Base-by-base conservation (phyloP, 2,888 invertebrate species). In the Cephus pygmeus region DNA sequence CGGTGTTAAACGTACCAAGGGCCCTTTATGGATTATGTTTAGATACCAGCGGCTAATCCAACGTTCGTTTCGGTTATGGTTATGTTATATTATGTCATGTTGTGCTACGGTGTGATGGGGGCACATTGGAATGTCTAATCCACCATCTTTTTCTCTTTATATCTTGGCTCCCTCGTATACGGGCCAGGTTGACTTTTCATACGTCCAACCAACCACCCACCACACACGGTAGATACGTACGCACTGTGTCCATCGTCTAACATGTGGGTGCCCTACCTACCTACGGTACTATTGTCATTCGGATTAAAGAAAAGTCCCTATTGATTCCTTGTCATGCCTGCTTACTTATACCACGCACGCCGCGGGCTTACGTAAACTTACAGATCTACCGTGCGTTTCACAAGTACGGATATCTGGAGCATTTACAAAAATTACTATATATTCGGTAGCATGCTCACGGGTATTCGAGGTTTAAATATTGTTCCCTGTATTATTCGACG, bases 301-400 rank as follows among this genome's bases (percentile, higher is more conserved):
- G 78, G 78, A 78, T 78, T 78, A 78, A 35, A 78, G 78, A 71
- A 75, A 75, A 78, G 69, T 75, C 75, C 69, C 78, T 78, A 78
- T 78, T 78, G 78, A 78, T 78, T 78, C 75, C 78, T 71, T 69
- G 4, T 56, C 68, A 31, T 56, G 75, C 15, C 75, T 75, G 73
- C 73, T 73, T 73, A 73, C 73, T 73, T 73, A 73, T 73, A 73
- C 73, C 73, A 34, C 33, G 73, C 73, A 73, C n/a, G 73, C 73
- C 34, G 73, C n/a, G 73, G 73, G 73, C 35, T 35, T 73, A 73
- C 73, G 69, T 69, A 69, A 69, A 69, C 69, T 69, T 30, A 30
- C 33, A 15, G 40, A 40, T 40, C 40, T 40, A 40, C 40, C 40
- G 40, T 40, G 40, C 40, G 40, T 40, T 40, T 40, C 40, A 40